Evolutionary conservation across 2,113 vertebrate species (phyloP).

Genomic region (Varanus salvator): DNA sequence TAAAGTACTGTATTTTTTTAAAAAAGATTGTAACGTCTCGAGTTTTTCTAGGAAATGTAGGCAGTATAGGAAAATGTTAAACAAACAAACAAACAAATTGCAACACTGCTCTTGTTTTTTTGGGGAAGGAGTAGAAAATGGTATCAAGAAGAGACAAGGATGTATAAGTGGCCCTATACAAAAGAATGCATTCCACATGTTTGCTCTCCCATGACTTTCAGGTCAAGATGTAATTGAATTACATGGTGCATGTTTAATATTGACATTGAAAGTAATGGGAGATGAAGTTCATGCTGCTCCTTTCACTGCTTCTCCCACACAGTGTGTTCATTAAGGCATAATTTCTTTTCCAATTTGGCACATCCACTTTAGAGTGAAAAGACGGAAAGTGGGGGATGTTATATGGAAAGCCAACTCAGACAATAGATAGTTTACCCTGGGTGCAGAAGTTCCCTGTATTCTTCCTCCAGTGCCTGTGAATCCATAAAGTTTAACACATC

Average conservation of each 20-base stretch:
- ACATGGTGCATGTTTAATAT: conserved; percentile 4
- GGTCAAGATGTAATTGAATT: conserved; percentile 57
- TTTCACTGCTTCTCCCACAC: background rate
- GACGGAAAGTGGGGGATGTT: background rate
- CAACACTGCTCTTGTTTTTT: background rate
- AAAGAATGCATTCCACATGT: conserved; percentile 14
- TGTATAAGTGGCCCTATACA: background rate
- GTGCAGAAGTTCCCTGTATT: background rate
- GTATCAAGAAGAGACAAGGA: background rate
- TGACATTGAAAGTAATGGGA: conserved; percentile 42
- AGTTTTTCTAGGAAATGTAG: too few relatives aligned
- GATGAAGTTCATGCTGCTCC: conserved; percentile 26
- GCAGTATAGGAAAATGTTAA: too few relatives aligned
- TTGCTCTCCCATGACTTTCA: background rate
- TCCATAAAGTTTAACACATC: background rate
- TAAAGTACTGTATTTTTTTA: too few relatives aligned
- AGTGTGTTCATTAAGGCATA: background rate
- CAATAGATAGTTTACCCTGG: background rate
- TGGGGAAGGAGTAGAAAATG: background rate
- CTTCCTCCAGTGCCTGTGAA: background rate
- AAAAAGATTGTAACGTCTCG: too few relatives aligned
- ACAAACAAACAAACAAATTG: background rate
- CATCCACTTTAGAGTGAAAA: conserved; percentile 36
- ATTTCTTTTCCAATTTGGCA: conserved; percentile 31
- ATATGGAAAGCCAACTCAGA: background rate